Percentiles rank a stretch among this genome's conserved stretches.
Evolutionary conservation across 1,140 invertebrate species (phyloP).

Genomic region (Bombus difficillimus): DNA sequence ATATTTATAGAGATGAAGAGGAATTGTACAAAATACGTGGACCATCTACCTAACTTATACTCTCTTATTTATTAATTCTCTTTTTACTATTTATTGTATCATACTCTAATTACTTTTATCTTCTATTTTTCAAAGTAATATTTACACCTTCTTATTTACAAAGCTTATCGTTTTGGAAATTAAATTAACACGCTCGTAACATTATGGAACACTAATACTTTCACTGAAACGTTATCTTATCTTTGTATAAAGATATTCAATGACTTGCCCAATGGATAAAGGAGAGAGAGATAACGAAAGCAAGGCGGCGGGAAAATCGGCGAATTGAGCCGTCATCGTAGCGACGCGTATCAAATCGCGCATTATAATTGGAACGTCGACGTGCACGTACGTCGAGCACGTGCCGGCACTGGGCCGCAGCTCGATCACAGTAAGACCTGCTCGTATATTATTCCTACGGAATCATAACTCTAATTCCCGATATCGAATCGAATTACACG

Average conservation of each 20-base stretch:
- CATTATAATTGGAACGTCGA: slow-evolving; percentile 78
- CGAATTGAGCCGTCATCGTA: slow-evolving; percentile 76
- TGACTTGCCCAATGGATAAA: background rate
- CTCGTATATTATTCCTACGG: slow-evolving; percentile 79
- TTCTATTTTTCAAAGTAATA: too few species aligned
- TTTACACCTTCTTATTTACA: too few species aligned
- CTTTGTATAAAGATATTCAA: background rate
- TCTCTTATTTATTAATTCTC: background rate
- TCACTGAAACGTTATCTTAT: background rate
- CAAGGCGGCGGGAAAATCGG: slow-evolving; percentile 43
- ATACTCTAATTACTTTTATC: background rate
- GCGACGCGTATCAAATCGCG: slow-evolving; percentile 78
- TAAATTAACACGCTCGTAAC: background rate
- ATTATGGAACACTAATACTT: background rate
- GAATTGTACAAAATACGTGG: background rate
- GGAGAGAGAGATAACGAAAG: background rate
- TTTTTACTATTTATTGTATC: too few species aligned
- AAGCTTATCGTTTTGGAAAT: background rate
- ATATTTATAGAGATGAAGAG: background rate
- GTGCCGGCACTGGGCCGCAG: slow-evolving; percentile 65
- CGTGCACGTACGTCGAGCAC: slow-evolving; percentile 64
- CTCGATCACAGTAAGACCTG: slow-evolving; percentile 77
- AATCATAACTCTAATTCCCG: slow-evolving; percentile 78
- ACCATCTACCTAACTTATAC: background rate
- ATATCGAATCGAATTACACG: slow-evolving; percentile 81